These are phyloP conservation scores for Stomorhina lunata DNA, from an alignment of 2,888 invertebrate species.

Conservation along the genomic window DNA sequence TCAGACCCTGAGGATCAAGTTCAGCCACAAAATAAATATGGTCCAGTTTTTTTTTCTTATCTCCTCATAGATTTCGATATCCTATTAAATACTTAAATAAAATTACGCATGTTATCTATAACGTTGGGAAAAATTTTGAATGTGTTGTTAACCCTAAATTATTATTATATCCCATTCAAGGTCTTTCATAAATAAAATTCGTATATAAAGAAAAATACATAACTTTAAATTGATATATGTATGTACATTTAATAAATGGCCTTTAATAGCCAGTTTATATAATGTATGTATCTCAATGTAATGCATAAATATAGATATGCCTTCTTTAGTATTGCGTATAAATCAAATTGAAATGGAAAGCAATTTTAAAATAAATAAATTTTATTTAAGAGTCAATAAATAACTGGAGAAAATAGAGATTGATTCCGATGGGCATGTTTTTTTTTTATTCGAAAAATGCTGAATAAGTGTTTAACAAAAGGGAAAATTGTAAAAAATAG, in stretches of 20 bases:
- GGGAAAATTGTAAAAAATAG: too few species aligned
- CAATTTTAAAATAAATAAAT: slow-evolving; percentile 8
- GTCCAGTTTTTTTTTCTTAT: too few species aligned
- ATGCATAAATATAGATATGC: not conserved
- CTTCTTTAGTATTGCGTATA: not conserved
- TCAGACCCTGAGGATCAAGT: too few species aligned
- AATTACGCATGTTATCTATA: too few species aligned
- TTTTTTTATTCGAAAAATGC: not conserved
- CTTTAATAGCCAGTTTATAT: not conserved
- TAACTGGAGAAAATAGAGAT: not conserved
- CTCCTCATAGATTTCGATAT: too few species aligned
- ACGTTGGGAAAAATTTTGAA: too few species aligned
- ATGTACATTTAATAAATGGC: slow-evolving; percentile 2
- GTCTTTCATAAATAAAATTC: not conserved
- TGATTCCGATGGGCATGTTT: slow-evolving; percentile 7
- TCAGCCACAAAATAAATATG: too few species aligned
- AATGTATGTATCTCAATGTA: not conserved
- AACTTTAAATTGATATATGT: not conserved
- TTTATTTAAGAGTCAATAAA: slow-evolving; percentile 7
- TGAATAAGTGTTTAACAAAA: too few species aligned
- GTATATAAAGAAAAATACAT: too few species aligned
- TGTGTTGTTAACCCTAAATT: not conserved
- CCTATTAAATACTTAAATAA: too few species aligned
- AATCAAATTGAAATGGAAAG: slow-evolving; percentile 8
- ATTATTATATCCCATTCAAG: not conserved